phyloP scores from a whole-genome alignment of 2,888 invertebrate genomes.

The Bimastos eiseni region DNA sequence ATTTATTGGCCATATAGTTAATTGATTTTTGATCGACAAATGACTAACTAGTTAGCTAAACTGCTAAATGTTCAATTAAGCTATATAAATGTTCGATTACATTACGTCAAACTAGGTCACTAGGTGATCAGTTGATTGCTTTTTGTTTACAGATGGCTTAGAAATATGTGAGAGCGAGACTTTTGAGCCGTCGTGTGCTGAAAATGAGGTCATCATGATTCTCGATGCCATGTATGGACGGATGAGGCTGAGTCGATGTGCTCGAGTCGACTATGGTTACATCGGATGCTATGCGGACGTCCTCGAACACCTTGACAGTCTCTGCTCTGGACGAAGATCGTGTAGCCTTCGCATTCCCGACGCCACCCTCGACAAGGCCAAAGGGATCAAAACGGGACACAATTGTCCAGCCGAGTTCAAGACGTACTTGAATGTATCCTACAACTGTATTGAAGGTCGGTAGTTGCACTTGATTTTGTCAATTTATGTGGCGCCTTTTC shows the following conservation, averaged over 20 bases:
- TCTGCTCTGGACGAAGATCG: slow-evolving; percentile 38
- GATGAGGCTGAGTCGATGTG: slow-evolving; percentile 38
- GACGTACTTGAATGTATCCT: slow-evolving; percentile 42
- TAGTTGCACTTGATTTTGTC: neutral
- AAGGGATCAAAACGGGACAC: slow-evolving; percentile 18
- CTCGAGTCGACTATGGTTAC: slow-evolving; percentile 32
- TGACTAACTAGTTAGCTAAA: neutral
- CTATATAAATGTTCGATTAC: too few relatives aligned
- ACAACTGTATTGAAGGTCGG: slow-evolving; percentile 41
- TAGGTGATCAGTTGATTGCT: neutral
- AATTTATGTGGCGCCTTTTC: neutral
- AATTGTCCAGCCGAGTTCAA: slow-evolving; percentile 43
- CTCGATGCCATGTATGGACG: slow-evolving; percentile 39
- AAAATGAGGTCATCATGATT: slow-evolving; percentile 39
- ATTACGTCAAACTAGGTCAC: too few relatives aligned
- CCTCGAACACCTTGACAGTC: slow-evolving; percentile 37
- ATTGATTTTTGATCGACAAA: neutral
- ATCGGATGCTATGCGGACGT: slow-evolving; percentile 40
- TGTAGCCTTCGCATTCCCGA: slow-evolving; percentile 39
- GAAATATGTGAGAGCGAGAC: slow-evolving; percentile 39
- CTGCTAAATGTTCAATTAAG: too few relatives aligned
- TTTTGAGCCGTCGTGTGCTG: slow-evolving; percentile 39
- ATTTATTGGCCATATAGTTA: too few relatives aligned
- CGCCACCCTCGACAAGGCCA: slow-evolving; percentile 33
- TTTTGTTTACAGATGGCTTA: neutral